phyloP scores from a whole-genome alignment of 2,797 vertebrate species.

The Ptychobarbus kaznakovi region DNA sequence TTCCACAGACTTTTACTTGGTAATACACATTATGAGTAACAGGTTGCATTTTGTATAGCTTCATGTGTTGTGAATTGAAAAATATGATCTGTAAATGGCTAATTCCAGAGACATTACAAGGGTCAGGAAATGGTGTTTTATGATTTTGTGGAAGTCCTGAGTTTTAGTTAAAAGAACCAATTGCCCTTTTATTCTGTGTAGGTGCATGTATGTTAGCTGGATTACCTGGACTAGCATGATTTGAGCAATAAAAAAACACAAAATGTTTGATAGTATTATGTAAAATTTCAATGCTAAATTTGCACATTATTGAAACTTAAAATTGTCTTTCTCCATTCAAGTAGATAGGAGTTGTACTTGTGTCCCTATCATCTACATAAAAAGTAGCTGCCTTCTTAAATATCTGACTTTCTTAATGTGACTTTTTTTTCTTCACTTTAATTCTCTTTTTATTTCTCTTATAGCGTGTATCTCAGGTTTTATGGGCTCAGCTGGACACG shows the following conservation, averaged over 20 bases:
- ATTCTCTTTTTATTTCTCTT: neutral
- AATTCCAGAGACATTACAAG: neutral
- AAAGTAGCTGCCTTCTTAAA: neutral
- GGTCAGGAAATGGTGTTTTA: neutral
- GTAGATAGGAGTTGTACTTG: neutral
- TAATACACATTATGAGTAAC: slow-evolving; percentile 58
- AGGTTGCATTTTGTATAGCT: neutral
- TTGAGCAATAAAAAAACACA: neutral
- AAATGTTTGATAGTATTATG: neutral
- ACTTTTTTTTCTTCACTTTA: neutral
- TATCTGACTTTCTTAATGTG: neutral
- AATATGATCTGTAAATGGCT: too few species aligned
- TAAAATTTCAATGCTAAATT: neutral
- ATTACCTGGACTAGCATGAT: neutral
- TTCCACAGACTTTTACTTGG: slow-evolving; percentile 94
- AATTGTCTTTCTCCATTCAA: neutral
- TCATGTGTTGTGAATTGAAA: neutral
- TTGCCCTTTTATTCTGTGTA: slow-evolving; percentile 1
- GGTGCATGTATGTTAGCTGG: neutral
- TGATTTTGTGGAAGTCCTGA: neutral
- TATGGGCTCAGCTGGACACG: slow-evolving; percentile 93
- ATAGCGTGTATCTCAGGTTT: slow-evolving; percentile 88
- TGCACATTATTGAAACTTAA: neutral
- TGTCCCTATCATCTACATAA: neutral
- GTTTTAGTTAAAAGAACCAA: neutral